Percentiles rank a stretch among this genome's conserved stretches.
Conservation (phyloP, 2,113 vertebrate genomes). For the Sporophila hypoxantha region DNA sequence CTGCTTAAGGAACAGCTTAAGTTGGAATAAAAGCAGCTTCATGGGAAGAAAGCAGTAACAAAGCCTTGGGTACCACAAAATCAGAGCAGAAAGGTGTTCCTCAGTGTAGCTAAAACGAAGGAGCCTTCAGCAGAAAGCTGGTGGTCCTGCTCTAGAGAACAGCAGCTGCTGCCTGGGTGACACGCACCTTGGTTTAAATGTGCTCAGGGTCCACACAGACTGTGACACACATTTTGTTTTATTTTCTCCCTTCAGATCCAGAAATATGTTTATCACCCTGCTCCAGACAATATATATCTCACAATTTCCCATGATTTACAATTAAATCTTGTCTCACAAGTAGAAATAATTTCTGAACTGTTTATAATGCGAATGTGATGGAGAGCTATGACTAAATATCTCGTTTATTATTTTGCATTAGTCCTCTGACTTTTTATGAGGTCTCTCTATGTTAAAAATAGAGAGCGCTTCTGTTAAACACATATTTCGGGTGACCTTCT, state of each 20-base stretch:
- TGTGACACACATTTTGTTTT: not conserved
- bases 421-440: constrained; percentile 30
- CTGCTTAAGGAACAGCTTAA: constrained; percentile 21
- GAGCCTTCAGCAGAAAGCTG: constrained; percentile 3
- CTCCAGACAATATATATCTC: constrained; percentile 19
- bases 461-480: not conserved
- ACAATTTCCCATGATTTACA: constrained; percentile 30
- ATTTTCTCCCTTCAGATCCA: constrained; percentile 31
- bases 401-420: constrained; percentile 51
- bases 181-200: not conserved
- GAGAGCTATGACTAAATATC: constrained; percentile 50
- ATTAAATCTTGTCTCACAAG: constrained; percentile 20
- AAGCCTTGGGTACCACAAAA: constrained; percentile 12
- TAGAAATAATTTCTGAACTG: constrained; percentile 13
- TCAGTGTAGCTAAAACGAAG: not conserved
- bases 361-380: not conserved
- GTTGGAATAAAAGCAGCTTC: constrained; percentile 24
- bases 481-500: constrained; percentile 18
- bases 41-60: constrained; percentile 21
- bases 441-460: constrained; percentile 31
- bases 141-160: not conserved
- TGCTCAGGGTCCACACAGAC: not conserved
- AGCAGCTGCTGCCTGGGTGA: not conserved
- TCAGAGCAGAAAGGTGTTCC: not conserved
- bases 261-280: constrained; percentile 36